Percentiles rank a stretch among this genome's conserved stretches.
These are phyloP conservation scores for Sipha flava DNA, from an alignment of 1,140 invertebrate species.

Conservation along the genomic window DNA sequence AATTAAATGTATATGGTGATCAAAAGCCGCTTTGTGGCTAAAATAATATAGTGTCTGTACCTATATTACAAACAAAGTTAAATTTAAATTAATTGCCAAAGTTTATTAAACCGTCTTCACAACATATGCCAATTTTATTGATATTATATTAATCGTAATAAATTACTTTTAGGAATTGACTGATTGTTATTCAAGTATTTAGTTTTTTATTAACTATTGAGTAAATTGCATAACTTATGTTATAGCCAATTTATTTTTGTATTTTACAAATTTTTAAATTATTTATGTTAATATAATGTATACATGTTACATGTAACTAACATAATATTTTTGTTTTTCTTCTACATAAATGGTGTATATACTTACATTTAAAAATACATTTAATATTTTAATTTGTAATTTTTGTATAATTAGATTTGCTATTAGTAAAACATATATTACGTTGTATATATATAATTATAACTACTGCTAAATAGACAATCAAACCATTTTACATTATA, in stretches of 20 bases:
- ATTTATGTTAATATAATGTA: neutral
- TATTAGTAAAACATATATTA: too few relatives aligned
- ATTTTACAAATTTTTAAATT: neutral
- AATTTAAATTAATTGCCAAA: slow-evolving; percentile 1
- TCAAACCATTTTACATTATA: too few relatives aligned
- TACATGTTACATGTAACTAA: neutral
- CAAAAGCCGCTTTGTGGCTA: neutral
- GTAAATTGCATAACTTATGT: neutral
- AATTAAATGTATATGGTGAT: neutral
- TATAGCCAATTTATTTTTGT: neutral
- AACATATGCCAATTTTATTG: neutral
- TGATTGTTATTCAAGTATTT: neutral
- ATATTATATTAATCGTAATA: neutral
- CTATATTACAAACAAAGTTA: neutral
- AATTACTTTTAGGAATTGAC: neutral
- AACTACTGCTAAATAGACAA: too few relatives aligned
- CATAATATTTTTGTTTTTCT: neutral
- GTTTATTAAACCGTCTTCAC: neutral
- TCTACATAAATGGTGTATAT: neutral
- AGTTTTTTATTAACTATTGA: neutral
- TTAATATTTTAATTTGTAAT: neutral
- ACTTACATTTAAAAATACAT: neutral
- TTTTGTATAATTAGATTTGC: too few relatives aligned
- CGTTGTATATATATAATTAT: too few relatives aligned
- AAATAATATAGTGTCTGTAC: neutral